Evolutionary conservation across 2,888 invertebrate species (phyloP).

Genomic region (Himalopsyche kuldschensis): DNA sequence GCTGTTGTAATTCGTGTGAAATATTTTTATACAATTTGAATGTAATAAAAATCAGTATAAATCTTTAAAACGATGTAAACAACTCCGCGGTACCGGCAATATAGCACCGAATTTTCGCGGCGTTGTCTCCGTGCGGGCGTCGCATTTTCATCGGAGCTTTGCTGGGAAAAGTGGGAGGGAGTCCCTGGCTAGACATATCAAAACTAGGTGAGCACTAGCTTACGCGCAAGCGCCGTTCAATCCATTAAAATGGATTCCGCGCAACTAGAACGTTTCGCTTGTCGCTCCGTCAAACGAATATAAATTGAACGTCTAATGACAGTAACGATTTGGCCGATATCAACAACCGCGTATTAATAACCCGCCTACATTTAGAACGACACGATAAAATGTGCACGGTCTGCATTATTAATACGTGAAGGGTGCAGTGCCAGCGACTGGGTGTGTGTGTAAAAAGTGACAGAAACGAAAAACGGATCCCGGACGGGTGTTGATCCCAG

Average conservation of each 20-base stretch:
- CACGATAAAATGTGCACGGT: constrained; percentile 31
- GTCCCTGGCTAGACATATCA: constrained; percentile 6
- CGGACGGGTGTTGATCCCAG: constrained; percentile 24
- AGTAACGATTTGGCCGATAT: constrained; percentile 17
- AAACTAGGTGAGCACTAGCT: constrained; percentile 21
- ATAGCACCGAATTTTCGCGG: too few species aligned
- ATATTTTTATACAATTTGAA: too few species aligned
- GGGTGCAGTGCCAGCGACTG: constrained; percentile 14
- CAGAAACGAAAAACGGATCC: constrained; percentile 9
- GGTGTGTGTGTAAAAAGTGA: constrained; percentile 16
- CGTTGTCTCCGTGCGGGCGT: constrained; percentile 4
- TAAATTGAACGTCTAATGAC: constrained; percentile 20
- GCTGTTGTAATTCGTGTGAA: too few species aligned
- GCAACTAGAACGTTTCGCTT: constrained; percentile 48
- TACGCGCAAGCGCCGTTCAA: constrained; percentile 19
- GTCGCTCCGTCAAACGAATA: constrained; percentile 21
- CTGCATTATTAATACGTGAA: background rate
- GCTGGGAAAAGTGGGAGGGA: background rate
- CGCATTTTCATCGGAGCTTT: constrained; percentile 10
- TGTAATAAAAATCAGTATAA: too few species aligned
- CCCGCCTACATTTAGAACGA: constrained; percentile 34
- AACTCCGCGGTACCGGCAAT: too few species aligned
- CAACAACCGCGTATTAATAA: constrained; percentile 15
- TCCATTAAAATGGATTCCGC: constrained; percentile 41
- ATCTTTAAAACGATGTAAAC: too few species aligned